Conservation (phyloP, 2,113 vertebrate species). For the Limanda limanda region DNA sequence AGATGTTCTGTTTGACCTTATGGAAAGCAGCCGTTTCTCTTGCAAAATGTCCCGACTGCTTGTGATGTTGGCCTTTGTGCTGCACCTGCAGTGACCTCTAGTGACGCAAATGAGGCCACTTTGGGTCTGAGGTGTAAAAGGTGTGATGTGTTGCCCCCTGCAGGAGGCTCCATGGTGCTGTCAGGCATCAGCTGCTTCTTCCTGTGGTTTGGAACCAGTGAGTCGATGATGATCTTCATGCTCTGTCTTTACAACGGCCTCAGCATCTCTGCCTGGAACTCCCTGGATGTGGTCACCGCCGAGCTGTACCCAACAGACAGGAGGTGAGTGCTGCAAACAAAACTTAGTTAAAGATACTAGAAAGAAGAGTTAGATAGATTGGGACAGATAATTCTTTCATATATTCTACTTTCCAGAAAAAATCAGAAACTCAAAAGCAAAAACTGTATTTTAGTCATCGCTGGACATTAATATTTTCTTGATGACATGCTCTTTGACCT, state of each 20-base stretch:
- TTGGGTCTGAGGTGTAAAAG: conserved; percentile 3
- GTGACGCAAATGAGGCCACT: neutral
- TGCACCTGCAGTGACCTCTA: conserved; percentile 6
- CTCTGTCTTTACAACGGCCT: conserved; percentile 97
- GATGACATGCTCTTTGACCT: neutral
- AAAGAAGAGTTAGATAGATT: too few species aligned
- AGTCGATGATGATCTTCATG: conserved; percentile 99
- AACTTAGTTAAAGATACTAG: too few species aligned
- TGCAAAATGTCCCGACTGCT: neutral
- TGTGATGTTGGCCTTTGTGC: neutral
- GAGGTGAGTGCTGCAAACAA: conserved; percentile 79
- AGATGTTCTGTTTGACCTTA: neutral
- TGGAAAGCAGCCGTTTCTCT: neutral
- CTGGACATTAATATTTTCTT: neutral
- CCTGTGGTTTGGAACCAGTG: conserved; percentile 97
- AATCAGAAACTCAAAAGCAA: too few species aligned
- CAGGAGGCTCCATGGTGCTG: conserved; percentile 98
- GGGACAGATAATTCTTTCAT: too few species aligned
- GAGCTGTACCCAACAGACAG: conserved; percentile 97
- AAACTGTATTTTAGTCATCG: too few species aligned
- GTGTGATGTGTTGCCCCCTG: conserved; percentile 2
- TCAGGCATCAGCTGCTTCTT: conserved; percentile 99
- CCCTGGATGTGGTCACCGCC: conserved; percentile 95
- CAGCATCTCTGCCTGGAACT: conserved; percentile 99
- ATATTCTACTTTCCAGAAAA: too few species aligned